phyloP scores from a whole-genome alignment of 2,797 vertebrate genomes.

The Clamator glandarius region DNA sequence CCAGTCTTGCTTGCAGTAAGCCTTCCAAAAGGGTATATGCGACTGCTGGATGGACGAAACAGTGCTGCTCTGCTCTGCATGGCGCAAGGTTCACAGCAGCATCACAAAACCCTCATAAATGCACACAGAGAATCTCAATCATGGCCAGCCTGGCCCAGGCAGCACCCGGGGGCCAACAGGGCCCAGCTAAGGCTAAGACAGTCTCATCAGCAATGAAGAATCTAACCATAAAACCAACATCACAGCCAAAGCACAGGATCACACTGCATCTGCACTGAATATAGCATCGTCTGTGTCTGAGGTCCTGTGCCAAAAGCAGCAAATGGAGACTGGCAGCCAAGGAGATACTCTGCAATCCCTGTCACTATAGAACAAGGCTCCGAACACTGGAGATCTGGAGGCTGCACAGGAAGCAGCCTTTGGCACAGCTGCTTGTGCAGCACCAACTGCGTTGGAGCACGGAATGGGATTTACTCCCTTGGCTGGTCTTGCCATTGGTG shows the following conservation, averaged over 20 bases:
- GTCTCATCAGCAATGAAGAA: neutral
- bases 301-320: neutral
- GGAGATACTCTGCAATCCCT: neutral
- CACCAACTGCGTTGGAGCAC: neutral
- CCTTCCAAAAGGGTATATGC: neutral
- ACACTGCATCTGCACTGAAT: neutral
- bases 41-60: neutral
- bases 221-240: neutral
- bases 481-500: neutral
- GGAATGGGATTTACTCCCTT: neutral
- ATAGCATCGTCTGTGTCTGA: accelerated
- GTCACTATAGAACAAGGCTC: neutral
- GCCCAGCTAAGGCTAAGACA: neutral
- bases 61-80: neutral
- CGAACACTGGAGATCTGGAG: neutral
- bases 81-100: neutral
- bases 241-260: neutral
- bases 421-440: neutral
- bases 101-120: neutral
- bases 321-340: neutral
- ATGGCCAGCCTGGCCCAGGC: neutral
- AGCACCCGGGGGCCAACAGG: neutral
- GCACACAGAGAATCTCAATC: neutral
- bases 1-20: neutral
- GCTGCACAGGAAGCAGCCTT: neutral